Evolutionary conservation across 2,113 vertebrate species (phyloP).

Genomic region (Pagrus major): DNA sequence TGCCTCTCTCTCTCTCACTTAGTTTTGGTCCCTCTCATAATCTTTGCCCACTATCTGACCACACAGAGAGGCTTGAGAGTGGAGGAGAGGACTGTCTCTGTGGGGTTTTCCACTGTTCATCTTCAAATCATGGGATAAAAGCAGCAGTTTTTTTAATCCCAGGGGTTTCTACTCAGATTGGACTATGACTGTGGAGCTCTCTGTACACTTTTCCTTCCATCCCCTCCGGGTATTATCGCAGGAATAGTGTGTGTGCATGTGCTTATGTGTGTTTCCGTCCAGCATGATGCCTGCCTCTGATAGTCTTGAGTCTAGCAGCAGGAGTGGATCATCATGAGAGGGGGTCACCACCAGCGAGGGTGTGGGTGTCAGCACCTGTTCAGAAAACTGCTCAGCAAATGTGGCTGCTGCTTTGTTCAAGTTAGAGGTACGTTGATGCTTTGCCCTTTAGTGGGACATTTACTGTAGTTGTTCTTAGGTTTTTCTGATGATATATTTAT

Average conservation of each 20-base stretch:
- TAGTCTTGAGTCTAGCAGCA: slow-evolving; percentile 68
- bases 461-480: background rate
- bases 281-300: slow-evolving; percentile 77
- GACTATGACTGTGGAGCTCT: slow-evolving; percentile 41
- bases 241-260: slow-evolving; percentile 32
- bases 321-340: slow-evolving; percentile 86
- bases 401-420: slow-evolving; percentile 88
- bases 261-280: slow-evolving; percentile 29
- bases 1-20: slow-evolving; percentile 52
- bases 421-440: slow-evolving; percentile 85
- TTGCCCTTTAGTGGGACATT: background rate
- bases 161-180: slow-evolving; percentile 19
- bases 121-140: slow-evolving; percentile 49
- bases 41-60: slow-evolving; percentile 59
- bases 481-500: background rate
- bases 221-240: slow-evolving; percentile 31
- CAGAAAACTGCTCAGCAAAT: slow-evolving; percentile 90
- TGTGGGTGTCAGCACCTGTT: slow-evolving; percentile 91
- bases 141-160: background rate
- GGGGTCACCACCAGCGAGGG: slow-evolving; percentile 84
- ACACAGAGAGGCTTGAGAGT: slow-evolving; percentile 57
- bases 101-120: slow-evolving; percentile 22
- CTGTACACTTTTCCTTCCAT: slow-evolving; percentile 18
- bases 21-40: slow-evolving; percentile 41
- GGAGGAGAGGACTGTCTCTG: slow-evolving; percentile 33